These are phyloP conservation scores for Benthosema pterotum DNA, from an alignment of 2,797 vertebrate species.

Conservation along the genomic window DNA sequence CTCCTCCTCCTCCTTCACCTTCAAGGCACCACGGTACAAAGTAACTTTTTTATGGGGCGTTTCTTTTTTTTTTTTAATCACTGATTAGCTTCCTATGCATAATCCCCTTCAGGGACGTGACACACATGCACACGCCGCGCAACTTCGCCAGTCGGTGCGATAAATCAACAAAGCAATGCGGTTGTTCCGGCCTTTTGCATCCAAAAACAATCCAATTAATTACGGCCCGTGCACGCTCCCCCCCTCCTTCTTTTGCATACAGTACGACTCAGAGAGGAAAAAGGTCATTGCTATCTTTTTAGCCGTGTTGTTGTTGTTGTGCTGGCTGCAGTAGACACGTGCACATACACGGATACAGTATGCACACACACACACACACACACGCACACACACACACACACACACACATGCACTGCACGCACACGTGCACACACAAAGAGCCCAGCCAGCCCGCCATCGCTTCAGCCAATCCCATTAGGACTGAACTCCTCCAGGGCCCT, in stretches of 20 bases:
- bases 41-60: conserved; percentile 18
- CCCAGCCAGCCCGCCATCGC: conserved; percentile 4
- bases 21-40: conserved; percentile 1
- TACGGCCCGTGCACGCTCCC: conserved; percentile 4
- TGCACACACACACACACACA: conserved; percentile 12
- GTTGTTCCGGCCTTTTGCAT: conserved; percentile 17
- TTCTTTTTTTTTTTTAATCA: conserved; percentile 12
- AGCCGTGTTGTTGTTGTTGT: conserved; percentile 8
- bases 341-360: background rate
- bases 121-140: conserved; percentile 3
- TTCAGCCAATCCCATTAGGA: conserved; percentile 72
- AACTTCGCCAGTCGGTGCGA: conserved; percentile 7
- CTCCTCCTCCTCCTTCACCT: conserved; percentile 7
- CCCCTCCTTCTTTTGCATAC: conserved; percentile 16
- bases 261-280: conserved; percentile 17
- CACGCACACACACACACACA: background rate
- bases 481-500: conserved; percentile 65
- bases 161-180: conserved; percentile 33
- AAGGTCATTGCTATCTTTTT: conserved; percentile 28
- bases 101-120: conserved; percentile 8
- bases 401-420: background rate
- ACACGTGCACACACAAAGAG: background rate
- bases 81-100: conserved; percentile 26
- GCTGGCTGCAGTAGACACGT: conserved; percentile 14
- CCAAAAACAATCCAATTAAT: conserved; percentile 28